A percentile compares a stretch with the other conserved stretches of the same genome.
These are phyloP conservation scores for Hydrotaea cyrtoneurina DNA, from an alignment of 2,888 invertebrate genomes.

Conservation along the genomic window DNA sequence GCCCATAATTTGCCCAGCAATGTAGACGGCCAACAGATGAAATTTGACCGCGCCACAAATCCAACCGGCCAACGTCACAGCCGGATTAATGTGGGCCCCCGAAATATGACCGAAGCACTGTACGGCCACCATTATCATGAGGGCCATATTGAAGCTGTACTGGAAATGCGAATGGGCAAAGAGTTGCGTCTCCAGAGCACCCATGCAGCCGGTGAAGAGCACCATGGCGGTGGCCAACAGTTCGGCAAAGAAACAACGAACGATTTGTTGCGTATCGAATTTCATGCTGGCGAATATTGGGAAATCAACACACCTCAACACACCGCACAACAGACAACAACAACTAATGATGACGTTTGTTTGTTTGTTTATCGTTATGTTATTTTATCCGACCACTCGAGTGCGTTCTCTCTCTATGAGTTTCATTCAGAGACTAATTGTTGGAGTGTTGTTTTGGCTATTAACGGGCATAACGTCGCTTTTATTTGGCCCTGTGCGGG, in stretches of 20 bases:
- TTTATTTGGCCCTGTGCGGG: neutral
- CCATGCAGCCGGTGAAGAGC: slow-evolving; percentile 50
- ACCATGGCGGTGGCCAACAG: slow-evolving; percentile 49
- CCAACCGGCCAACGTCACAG: slow-evolving; percentile 43
- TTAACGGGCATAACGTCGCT: neutral
- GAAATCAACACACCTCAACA: too few relatives aligned
- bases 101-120: slow-evolving; percentile 60
- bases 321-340: too few relatives aligned
- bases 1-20: slow-evolving; percentile 47
- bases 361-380: too few relatives aligned
- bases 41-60: slow-evolving; percentile 43
- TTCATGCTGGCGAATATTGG: slow-evolving; percentile 14
- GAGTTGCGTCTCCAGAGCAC: slow-evolving; percentile 1
- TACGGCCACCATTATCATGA: slow-evolving; percentile 43
- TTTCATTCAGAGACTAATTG: slow-evolving; percentile 10
- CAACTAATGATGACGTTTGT: too few relatives aligned
- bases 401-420: slow-evolving; percentile 1
- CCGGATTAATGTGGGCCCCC: slow-evolving; percentile 59
- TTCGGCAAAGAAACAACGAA: slow-evolving; percentile 52
- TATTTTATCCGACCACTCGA: neutral
- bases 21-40: slow-evolving; percentile 21
- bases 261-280: neutral
- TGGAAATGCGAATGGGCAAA: slow-evolving; percentile 30
- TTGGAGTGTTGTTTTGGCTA: neutral
- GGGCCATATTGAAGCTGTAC: slow-evolving; percentile 43